A percentile compares a stretch with the other conserved stretches of the same genome.
These are phyloP conservation scores for Neostethus bicornis DNA, from an alignment of 2,797 vertebrate species.

Conservation along the genomic window DNA sequence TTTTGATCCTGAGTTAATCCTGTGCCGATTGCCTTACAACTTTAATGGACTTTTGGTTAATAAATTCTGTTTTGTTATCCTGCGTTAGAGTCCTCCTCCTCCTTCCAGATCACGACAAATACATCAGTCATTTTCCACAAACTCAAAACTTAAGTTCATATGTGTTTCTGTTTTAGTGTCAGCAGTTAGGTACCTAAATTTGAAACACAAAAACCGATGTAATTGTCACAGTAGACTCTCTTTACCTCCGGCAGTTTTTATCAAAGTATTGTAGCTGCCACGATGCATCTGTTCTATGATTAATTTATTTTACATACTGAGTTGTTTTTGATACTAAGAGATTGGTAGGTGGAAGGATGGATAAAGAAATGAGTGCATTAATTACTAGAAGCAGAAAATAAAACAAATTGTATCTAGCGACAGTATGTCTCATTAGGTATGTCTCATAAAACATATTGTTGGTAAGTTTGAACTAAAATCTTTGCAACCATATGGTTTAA, in stretches of 20 bases:
- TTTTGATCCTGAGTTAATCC: too few species aligned
- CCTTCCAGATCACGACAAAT: conserved; percentile 32
- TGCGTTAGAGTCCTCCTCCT: too few species aligned
- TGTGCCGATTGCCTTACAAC: too few species aligned
- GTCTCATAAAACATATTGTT: background rate
- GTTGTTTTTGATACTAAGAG: background rate
- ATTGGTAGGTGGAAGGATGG: background rate
- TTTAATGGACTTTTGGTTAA: too few species aligned
- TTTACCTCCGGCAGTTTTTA: background rate
- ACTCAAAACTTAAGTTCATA: conserved; percentile 9
- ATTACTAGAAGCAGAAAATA: background rate
- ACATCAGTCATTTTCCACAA: conserved; percentile 17
- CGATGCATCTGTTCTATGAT: background rate
- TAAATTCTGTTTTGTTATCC: too few species aligned
- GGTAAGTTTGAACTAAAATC: background rate
- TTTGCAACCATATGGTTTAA: background rate
- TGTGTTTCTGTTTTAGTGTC: conserved; percentile 1
- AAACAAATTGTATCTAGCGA: background rate
- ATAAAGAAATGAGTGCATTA: background rate
- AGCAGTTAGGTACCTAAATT: background rate
- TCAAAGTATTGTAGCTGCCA: conserved; percentile 10
- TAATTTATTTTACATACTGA: background rate
- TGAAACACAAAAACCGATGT: too few species aligned
- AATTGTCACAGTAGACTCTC: background rate
- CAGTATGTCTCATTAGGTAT: background rate